These are phyloP conservation scores for Hemibagrus guttatus DNA, from an alignment of 2,797 vertebrate species.

Conservation along the genomic window DNA sequence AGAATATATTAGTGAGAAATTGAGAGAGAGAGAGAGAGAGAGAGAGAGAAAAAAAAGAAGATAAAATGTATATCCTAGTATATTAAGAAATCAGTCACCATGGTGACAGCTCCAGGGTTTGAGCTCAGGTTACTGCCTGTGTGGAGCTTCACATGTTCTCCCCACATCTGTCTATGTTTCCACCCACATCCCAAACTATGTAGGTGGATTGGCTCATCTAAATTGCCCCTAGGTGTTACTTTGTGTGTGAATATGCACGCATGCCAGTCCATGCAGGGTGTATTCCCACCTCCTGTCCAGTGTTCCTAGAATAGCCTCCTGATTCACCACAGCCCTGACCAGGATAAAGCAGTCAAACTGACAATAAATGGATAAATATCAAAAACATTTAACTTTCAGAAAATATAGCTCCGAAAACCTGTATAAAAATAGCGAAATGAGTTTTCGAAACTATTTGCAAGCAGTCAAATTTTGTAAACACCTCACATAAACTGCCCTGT, in stretches of 20 bases:
- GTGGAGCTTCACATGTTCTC: background rate
- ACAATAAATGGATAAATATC: background rate
- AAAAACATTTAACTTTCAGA: background rate
- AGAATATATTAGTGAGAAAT: background rate
- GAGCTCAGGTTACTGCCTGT: background rate
- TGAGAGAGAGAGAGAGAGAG: too few species aligned
- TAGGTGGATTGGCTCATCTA: background rate
- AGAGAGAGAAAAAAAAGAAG: too few species aligned
- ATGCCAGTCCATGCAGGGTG: background rate
- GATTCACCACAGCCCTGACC: background rate
- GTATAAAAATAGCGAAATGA: too few species aligned
- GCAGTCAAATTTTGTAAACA: background rate
- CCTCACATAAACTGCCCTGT: background rate
- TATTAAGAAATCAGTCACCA: background rate
- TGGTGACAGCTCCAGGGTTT: background rate
- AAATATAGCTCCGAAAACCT: too few species aligned
- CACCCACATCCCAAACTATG: background rate
- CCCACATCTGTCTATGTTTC: background rate
- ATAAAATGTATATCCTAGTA: background rate
- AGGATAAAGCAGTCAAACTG: background rate
- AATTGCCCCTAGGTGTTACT: background rate
- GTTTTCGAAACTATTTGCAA: too few species aligned
- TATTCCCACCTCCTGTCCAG: background rate
- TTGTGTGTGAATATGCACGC: background rate
- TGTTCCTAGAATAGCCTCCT: background rate